Conservation (phyloP, 1,140 invertebrate genomes). For the Drosophila murphyi region DNA sequence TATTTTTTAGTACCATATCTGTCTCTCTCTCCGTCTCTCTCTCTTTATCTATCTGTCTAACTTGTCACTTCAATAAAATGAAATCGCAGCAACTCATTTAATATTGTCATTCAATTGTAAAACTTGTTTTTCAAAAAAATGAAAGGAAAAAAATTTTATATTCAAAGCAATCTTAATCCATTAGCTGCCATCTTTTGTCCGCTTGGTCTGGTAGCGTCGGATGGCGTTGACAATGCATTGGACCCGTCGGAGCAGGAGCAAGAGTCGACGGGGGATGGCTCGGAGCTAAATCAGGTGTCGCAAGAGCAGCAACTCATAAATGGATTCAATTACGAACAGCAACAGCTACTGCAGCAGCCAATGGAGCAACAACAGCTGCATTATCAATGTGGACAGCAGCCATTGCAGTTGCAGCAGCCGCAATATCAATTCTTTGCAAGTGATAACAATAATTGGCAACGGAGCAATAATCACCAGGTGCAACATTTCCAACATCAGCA, state of each 20-base stretch:
- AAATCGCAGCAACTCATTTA: too few relatives aligned
- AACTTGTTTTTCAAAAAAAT: too few relatives aligned
- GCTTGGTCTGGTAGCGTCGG: too few relatives aligned
- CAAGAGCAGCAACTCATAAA: background rate
- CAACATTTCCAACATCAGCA: background rate
- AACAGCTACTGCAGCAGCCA: background rate
- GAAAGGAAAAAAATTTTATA: too few relatives aligned
- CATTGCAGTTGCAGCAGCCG: background rate
- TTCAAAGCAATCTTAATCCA: too few relatives aligned
- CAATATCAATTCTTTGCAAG: background rate
- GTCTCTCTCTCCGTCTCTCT: background rate
- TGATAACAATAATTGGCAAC: background rate
- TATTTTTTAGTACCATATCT: background rate
- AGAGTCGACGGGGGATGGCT: too few relatives aligned
- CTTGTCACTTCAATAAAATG: too few relatives aligned
- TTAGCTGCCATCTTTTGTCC: too few relatives aligned
- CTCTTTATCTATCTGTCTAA: background rate
- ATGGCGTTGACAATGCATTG: too few relatives aligned
- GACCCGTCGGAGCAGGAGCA: too few relatives aligned
- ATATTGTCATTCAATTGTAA: too few relatives aligned
- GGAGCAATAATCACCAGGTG: background rate
- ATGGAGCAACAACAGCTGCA: background rate
- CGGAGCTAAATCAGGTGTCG: too few relatives aligned
- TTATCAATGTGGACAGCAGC: background rate
- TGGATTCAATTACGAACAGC: background rate